A percentile compares a stretch with the other conserved stretches of the same genome.
phyloP scores from a whole-genome alignment of 2,797 vertebrate genomes.

The Sebastes variabilis region DNA sequence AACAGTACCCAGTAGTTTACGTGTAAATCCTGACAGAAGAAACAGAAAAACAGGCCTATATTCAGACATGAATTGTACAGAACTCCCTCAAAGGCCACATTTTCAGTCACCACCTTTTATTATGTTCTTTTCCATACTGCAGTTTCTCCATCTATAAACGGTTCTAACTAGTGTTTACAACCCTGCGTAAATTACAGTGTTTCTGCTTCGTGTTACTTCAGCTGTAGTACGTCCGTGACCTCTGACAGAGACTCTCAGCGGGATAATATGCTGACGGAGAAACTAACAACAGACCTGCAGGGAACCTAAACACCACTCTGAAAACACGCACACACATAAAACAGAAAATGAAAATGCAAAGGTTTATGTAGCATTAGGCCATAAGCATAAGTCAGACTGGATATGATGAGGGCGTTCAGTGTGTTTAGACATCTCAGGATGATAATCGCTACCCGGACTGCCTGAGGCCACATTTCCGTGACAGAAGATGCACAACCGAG shows the following conservation, averaged over 20 bases:
- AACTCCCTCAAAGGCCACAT: constrained; percentile 17
- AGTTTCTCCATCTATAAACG: constrained; percentile 69
- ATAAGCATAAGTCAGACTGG: neutral
- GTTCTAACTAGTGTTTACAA: constrained; percentile 70
- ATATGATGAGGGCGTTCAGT: neutral
- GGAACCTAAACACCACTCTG: neutral
- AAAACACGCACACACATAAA: neutral
- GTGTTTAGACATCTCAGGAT: constrained; percentile 4
- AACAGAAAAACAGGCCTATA: constrained; percentile 31
- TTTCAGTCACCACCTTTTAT: constrained; percentile 59
- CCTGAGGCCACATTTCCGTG: constrained; percentile 27
- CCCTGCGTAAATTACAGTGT: constrained; percentile 66
- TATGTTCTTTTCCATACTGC: constrained; percentile 54
- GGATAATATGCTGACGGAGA: neutral
- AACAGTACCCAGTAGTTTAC: constrained; percentile 10
- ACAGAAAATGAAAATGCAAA: neutral
- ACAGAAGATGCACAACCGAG: constrained; percentile 1
- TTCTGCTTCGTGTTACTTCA: constrained; percentile 32
- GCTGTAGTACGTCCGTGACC: constrained; percentile 36
- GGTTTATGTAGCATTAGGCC: neutral
- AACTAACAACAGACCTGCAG: neutral
- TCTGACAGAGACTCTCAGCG: constrained; percentile 23
- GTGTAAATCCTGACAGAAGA: constrained; percentile 34
- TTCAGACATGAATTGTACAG: constrained; percentile 16
- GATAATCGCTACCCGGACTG: neutral